Base-by-base conservation (phyloP, 2,888 invertebrate species). In the Azorinus chamasolen region DNA sequence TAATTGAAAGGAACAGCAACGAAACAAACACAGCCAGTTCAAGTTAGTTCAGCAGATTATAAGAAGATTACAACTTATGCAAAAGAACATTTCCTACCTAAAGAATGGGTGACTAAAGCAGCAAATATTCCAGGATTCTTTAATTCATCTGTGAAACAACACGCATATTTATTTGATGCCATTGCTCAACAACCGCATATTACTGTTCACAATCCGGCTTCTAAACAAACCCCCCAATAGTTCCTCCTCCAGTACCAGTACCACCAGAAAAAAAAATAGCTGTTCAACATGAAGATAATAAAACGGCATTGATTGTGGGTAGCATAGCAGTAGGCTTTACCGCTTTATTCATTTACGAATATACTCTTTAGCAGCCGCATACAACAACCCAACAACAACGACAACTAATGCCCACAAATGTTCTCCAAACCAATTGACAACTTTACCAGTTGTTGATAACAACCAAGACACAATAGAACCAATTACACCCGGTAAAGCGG, bases 391-490 rank as follows among this genome's bases (percentile, higher is more conserved):
- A 48, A 46, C 48, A 57, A 65, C 48, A 39, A 32, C 5, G 20
- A 48, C 39, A 48, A 65, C 22, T 45, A 65, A 51, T 14, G 65
- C 65, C 72, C 64, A 65, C 24, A 65, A 48, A 68, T 74, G 54
- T 25, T 74, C 62, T n/a, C 46, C 65, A 59, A 73, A 66, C 72
- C 72, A 73, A 12, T 62, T 41, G 20, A 73, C 72, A 51, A 66
- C 68, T 48, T 74, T 74, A 27, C 68, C 68, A 37, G 63, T 45
- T n/a, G 63, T 43, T 37, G 62, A 68, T 10, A 68, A 37, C 55
- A 74, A 57, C 74, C 74, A 68, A 8, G 68, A 74, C 20, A 74
- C 68, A 62, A 74, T 66, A 37, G 55, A 18, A 39, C 68, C 61
- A 58, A 74, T 74, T 2, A 74, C 45, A 62, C 68, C 63, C n/a